Conservation (phyloP, 2,888 invertebrate species). For the Dromius quadrimaculatus region DNA sequence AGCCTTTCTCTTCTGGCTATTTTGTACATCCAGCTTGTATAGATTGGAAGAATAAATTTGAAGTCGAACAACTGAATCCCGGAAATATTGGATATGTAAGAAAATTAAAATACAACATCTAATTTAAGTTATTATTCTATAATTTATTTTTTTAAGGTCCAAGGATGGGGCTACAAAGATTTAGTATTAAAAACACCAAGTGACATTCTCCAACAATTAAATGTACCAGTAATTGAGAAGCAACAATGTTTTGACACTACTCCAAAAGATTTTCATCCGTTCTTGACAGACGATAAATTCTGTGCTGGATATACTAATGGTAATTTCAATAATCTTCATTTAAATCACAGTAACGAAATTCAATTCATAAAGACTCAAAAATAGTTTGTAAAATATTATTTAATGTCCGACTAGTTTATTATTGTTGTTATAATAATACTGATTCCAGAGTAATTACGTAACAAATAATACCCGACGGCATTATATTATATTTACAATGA, state of each 20-base stretch:
- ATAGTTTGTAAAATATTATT: too few species aligned
- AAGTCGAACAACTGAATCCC: conserved; percentile 30
- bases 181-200: conserved; percentile 6
- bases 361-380: too few species aligned
- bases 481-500: too few species aligned
- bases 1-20: conserved; percentile 53
- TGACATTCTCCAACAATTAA: conserved; percentile 53
- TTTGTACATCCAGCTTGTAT: conserved; percentile 57
- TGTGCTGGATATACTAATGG: conserved; percentile 59
- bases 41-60: conserved; percentile 51
- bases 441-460: too few species aligned
- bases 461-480: too few species aligned
- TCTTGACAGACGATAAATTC: conserved; percentile 61
- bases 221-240: conserved; percentile 54
- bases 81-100: conserved; percentile 20
- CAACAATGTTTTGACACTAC: conserved; percentile 54
- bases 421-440: too few species aligned
- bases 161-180: conserved; percentile 57
- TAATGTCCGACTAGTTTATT: too few species aligned
- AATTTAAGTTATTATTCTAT: neutral
- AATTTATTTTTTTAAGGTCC: conserved; percentile 49
- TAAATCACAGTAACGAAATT: too few species aligned
- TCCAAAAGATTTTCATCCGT: conserved; percentile 50
- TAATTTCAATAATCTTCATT: conserved; percentile 34
- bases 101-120: too few species aligned